Evolutionary conservation across 2,888 invertebrate species (phyloP), one percentile per base, ranked within the genome.

Genomic region (Stenodera caucasica): DNA sequence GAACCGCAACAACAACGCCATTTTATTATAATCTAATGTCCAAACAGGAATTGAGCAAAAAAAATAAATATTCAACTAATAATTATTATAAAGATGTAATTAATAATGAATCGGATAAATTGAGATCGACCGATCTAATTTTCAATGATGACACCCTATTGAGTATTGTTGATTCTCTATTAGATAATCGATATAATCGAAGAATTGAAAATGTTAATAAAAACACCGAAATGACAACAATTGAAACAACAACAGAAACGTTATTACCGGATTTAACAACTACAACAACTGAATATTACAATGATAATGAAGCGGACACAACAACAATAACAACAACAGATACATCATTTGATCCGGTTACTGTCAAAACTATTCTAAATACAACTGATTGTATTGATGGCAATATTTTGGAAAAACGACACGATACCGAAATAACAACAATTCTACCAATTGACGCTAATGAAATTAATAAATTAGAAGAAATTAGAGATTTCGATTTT

Each of bases 341-440:
- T 52, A 66, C 54, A 7, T 54, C 53, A 15, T 30, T 45, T 52
- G 57, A 67, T 56, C 65, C 69, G 15, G 68, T 74, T n/a, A 77
- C 74, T 4, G 55, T 76, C 1, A 74, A 67, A 53, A 71, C 75
- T n/a, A 70, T 79, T 21, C 57, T 74, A 2, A 78, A 77, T 55
- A 72, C 77, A 0, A 78, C 78, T 1, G 79, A 78, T 63, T 79
- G 79, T 59, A 72, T 67, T 23, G 66, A 71, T 55, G 58, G n/a
- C 23, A 61, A 61, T 32, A 63, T 60, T 35, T n/a, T 64, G 29
- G 56, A 59, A 18, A 40, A 51, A 54, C 40, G 55, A 35, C 45
- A 64, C 30, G 50, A 14, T 11, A 33, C 53, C 7, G 57, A 57
- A 4, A 37, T 55, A 8, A 64, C 70, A 6, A 70, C 70, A 18